Evolutionary conservation across 53 echinoderm and acorn worm genomes (phyloP).

Genomic region (Patiria pectinifera): DNA sequence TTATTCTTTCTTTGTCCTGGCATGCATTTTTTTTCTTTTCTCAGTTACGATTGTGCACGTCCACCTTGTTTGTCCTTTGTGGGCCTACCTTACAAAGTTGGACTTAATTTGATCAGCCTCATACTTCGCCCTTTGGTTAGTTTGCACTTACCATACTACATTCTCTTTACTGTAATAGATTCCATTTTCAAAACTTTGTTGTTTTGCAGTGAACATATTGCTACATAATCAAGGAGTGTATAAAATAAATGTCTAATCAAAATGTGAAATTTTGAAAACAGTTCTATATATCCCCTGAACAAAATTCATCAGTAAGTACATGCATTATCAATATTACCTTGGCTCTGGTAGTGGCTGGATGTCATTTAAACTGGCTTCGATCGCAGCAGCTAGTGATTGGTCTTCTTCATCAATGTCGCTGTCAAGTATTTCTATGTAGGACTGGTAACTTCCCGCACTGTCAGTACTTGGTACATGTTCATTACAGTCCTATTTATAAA

Average conservation of each 20-base stretch:
- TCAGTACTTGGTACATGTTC: background rate
- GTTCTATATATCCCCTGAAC: background rate
- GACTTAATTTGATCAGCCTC: constrained; percentile 2
- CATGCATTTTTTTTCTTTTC: background rate
- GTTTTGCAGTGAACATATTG: background rate
- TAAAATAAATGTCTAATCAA: background rate
- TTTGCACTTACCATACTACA: constrained; percentile 16
- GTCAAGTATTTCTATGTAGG: constrained; percentile 1
- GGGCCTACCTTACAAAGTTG: background rate
- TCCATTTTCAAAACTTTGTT: background rate
- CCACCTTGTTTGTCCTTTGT: constrained; percentile 15
- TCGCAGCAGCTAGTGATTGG: background rate
- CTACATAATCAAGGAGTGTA: background rate
- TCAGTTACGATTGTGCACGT: background rate
- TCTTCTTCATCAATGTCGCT: constrained; percentile 16
- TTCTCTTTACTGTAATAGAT: constrained; percentile 14
- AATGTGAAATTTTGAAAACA: background rate
- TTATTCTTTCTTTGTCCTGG: too few relatives aligned
- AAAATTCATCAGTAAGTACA: background rate
- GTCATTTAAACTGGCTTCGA: constrained; percentile 20
- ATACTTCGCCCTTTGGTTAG: constrained; percentile 1
- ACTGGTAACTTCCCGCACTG: background rate
- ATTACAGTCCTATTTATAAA: background rate
- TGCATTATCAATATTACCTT: background rate
- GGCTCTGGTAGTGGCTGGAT: background rate